Percentiles rank a stretch among this genome's conserved stretches.
Evolutionary conservation across 2,113 vertebrate species (phyloP).

Genomic region (Machaerirhynchus nigripectus): DNA sequence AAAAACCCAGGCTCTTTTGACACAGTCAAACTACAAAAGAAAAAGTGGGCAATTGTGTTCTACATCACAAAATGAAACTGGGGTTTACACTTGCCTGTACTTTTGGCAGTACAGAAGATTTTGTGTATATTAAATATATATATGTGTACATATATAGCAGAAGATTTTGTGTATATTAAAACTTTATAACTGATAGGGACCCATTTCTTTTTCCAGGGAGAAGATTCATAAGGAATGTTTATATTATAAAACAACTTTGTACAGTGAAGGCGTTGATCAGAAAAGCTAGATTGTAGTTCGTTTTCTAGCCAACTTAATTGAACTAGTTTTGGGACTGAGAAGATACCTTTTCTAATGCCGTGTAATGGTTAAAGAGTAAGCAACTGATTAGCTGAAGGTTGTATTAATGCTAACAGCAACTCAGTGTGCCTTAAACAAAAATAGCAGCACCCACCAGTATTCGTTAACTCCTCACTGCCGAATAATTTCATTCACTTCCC

Average conservation of each 20-base stretch:
- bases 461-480: not conserved
- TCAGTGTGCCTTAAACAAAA: not conserved
- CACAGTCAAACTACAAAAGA: not conserved
- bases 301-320: not conserved
- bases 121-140: not conserved
- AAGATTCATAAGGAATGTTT: not conserved
- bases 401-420: not conserved
- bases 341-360: not conserved
- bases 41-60: not conserved
- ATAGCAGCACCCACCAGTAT: not conserved
- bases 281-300: not conserved
- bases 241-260: not conserved
- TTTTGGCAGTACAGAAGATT: not conserved
- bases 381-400: not conserved
- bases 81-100: accelerated
- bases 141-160: no score
- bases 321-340: not conserved
- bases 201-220: not conserved
- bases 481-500: constrained; percentile 26
- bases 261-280: not conserved
- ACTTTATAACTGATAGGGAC: not conserved
- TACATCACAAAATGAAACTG: not conserved
- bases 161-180: not conserved
- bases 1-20: not conserved
- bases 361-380: not conserved